Percentiles rank a stretch among this genome's conserved stretches.
These are phyloP conservation scores for Theristicus caerulescens DNA, from an alignment of 2,113 vertebrate genomes.

Conservation along the genomic window DNA sequence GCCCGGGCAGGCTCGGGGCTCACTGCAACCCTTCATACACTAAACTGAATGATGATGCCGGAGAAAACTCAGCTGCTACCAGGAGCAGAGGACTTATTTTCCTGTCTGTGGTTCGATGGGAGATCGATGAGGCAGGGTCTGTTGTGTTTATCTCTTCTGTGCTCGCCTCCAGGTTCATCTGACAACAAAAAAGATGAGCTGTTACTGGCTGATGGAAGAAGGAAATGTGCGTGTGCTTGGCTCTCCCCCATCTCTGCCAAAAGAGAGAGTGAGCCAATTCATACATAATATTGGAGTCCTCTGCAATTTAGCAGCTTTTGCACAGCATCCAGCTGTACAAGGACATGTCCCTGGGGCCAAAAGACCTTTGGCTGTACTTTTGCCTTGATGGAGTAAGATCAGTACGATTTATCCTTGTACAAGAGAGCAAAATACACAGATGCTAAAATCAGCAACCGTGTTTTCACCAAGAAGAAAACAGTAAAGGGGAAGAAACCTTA, in stretches of 20 bases:
- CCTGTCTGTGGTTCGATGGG: background rate
- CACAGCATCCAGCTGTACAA: conserved; percentile 24
- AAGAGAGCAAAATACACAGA: background rate
- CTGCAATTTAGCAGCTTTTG: background rate
- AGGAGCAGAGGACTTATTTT: background rate
- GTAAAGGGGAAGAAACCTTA: background rate
- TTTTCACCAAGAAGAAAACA: conserved; percentile 3
- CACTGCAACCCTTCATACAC: accelerated
- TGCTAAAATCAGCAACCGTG: background rate
- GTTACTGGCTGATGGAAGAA: background rate
- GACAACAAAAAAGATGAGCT: background rate
- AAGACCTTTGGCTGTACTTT: conserved; percentile 34
- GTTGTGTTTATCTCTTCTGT: background rate
- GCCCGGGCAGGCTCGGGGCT: background rate
- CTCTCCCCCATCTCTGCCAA: background rate
- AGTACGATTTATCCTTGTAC: background rate
- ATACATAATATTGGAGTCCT: background rate
- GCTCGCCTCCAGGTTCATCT: background rate
- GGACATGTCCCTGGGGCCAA: background rate
- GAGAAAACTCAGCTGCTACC: background rate
- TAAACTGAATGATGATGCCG: background rate
- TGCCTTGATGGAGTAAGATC: background rate
- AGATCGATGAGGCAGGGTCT: background rate
- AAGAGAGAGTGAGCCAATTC: background rate
- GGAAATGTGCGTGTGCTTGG: background rate